Percentiles rank a stretch among this genome's conserved stretches.
phyloP scores from a whole-genome alignment of 2,888 invertebrate genomes.

The Nymphalis polychloros region DNA sequence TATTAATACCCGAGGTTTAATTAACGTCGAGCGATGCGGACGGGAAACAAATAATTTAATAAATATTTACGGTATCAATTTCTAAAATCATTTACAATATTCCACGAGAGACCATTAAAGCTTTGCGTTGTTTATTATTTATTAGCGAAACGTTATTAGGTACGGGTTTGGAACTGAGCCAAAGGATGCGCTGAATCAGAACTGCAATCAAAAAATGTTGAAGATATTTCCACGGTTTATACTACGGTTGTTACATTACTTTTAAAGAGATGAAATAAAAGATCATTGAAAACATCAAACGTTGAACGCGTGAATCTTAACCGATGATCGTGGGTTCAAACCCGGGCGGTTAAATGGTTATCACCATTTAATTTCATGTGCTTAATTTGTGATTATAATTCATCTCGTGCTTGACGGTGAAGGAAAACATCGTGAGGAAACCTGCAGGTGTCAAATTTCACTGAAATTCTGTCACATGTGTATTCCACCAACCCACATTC shows the following conservation, averaged over 20 bases:
- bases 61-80: not conserved
- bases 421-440: no score
- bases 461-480: no score
- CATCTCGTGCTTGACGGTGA: no score
- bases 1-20: not conserved
- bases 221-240: conserved; percentile 5
- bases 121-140: conserved; percentile 27
- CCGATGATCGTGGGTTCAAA: no score
- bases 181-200: conserved; percentile 44
- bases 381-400: no score
- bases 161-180: conserved; percentile 38
- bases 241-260: not conserved
- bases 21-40: not conserved
- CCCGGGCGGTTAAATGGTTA: no score
- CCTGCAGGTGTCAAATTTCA: no score
- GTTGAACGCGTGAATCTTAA: no score
- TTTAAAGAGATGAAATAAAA: not conserved
- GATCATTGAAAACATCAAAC: not conserved
- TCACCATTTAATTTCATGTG: no score
- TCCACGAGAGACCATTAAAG: conserved; percentile 32
- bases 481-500: no score
- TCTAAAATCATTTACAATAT: conserved; percentile 15
- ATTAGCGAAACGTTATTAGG: conserved; percentile 30
- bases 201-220: conserved; percentile 25
- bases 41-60: not conserved